Conservation (phyloP, 2,888 invertebrate genomes). For the Pollenia labialis region DNA sequence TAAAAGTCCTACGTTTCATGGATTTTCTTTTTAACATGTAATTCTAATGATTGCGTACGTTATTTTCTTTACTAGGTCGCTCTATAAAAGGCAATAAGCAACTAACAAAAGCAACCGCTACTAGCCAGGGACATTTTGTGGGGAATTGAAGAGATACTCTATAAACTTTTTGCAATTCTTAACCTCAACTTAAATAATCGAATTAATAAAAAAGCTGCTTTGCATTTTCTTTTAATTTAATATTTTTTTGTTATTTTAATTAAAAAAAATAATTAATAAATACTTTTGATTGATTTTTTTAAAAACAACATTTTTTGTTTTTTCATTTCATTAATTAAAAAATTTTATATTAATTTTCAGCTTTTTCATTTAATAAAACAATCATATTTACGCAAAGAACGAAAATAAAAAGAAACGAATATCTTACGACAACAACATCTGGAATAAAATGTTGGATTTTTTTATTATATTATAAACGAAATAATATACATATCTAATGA, state of each 20-base stretch:
- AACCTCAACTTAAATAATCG: slow-evolving; percentile 39
- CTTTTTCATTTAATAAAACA: slow-evolving; percentile 62
- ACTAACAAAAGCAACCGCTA: slow-evolving; percentile 64
- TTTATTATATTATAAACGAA: slow-evolving; percentile 9
- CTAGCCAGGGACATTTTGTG: slow-evolving; percentile 63
- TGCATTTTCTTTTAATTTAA: slow-evolving; percentile 11
- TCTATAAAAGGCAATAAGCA: slow-evolving; percentile 62
- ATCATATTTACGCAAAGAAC: slow-evolving; percentile 25
- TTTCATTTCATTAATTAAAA: slow-evolving; percentile 70
- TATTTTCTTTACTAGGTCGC: slow-evolving; percentile 72
- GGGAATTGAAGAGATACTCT: slow-evolving; percentile 43
- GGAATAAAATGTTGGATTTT: slow-evolving; percentile 72
- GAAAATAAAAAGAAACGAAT: slow-evolving; percentile 42
- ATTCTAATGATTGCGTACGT: slow-evolving; percentile 69
- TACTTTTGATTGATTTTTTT: slow-evolving; percentile 53
- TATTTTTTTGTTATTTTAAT: slow-evolving; percentile 7
- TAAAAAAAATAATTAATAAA: slow-evolving; percentile 46
- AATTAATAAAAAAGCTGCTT: slow-evolving; percentile 43
- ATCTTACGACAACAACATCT: slow-evolving; percentile 60
- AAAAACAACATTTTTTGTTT: slow-evolving; percentile 65
- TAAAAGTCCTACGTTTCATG: slow-evolving; percentile 36
- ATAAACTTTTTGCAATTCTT: slow-evolving; percentile 45
- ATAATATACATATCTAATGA: slow-evolving; percentile 43
- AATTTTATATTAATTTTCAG: slow-evolving; percentile 72
- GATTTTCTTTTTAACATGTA: slow-evolving; percentile 48